Evolutionary conservation across 53 echinoderm and acorn worm species (phyloP).

Genomic region (Stichopus horrens): DNA sequence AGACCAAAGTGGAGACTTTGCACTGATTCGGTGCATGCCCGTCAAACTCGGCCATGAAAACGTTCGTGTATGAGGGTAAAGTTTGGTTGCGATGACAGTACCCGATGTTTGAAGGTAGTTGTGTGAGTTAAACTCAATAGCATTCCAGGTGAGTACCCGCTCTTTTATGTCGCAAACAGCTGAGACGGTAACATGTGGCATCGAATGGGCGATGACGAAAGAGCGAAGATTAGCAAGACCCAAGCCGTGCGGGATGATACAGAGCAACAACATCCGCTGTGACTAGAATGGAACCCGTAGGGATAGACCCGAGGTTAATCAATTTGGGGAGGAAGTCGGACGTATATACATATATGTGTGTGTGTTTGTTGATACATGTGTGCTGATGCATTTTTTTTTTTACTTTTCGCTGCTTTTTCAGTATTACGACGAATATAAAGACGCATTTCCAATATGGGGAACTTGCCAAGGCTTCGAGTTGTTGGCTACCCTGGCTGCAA

Average conservation of each 20-base stretch:
- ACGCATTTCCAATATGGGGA: conserved; percentile 80
- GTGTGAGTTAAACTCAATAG: not conserved
- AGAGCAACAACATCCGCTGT: not conserved
- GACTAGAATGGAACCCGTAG: not conserved
- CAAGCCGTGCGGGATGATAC: not conserved
- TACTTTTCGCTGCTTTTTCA: not conserved
- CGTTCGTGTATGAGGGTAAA: not conserved
- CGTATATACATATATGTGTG: no score
- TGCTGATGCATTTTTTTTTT: no score
- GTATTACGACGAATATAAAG: conserved; percentile 49
- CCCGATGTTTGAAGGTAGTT: not conserved
- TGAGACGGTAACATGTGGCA: not conserved
- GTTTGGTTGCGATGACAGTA: not conserved
- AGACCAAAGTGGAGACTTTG: not conserved
- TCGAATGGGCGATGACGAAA: not conserved
- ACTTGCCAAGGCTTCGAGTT: conserved; percentile 77
- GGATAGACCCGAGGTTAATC: not conserved
- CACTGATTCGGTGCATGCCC: no score
- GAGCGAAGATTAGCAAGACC: not conserved
- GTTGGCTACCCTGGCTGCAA: conserved; percentile 50
- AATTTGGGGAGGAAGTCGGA: not conserved
- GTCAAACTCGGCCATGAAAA: not conserved
- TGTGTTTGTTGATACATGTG: no score
- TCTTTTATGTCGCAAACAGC: not conserved
- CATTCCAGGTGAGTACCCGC: conserved; percentile 16